Evolutionary conservation across 2,888 invertebrate species (phyloP).

Genomic region (Rhagium mordax): DNA sequence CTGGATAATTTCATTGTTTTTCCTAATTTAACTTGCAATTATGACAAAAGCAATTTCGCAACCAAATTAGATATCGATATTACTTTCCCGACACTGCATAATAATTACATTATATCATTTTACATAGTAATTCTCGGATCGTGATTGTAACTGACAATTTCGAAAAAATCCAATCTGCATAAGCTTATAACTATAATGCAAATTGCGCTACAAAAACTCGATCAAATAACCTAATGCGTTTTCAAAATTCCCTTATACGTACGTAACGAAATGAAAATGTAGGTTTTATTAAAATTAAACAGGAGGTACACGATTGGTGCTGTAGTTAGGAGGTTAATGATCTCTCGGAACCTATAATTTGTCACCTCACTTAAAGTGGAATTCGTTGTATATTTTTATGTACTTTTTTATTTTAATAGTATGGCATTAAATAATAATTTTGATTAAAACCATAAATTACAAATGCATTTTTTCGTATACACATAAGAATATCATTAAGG

Average conservation of each 20-base stretch:
- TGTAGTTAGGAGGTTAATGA: constrained; percentile 11
- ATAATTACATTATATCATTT: constrained; percentile 32
- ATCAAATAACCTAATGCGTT: not conserved
- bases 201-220: not conserved
- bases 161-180: constrained; percentile 14
- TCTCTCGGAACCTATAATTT: constrained; percentile 3
- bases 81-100: constrained; percentile 31
- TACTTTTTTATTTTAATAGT: not conserved
- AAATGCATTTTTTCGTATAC: not conserved
- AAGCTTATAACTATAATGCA: not conserved
- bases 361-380: constrained; percentile 6
- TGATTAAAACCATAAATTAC: not conserved
- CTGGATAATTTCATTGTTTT: not conserved
- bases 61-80: constrained; percentile 30
- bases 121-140: constrained; percentile 13
- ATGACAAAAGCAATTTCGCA: constrained; percentile 33
- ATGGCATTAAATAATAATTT: not conserved
- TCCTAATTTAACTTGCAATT: constrained; percentile 17
- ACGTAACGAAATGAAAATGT: not conserved
- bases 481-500: not conserved
- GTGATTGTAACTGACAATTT: constrained; percentile 28
- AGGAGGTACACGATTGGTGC: not conserved
- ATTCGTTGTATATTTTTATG: not conserved
- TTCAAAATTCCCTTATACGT: not conserved
- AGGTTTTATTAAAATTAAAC: constrained; percentile 9